Evolutionary conservation across 2,888 invertebrate species (phyloP), one percentile per base, ranked within the genome.

Genomic region (Agrilus cyanescens): DNA sequence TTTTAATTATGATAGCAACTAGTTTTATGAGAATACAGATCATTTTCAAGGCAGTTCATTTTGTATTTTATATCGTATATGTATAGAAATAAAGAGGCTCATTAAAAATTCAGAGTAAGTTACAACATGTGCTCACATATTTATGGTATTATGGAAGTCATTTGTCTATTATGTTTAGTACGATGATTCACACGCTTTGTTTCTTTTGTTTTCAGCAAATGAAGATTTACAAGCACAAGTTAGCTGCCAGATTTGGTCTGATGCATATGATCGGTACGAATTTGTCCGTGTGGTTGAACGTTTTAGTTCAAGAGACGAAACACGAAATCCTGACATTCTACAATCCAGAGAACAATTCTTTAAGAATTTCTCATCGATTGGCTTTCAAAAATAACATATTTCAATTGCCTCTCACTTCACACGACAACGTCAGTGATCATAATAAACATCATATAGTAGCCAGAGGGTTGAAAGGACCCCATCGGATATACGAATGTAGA

Each of bases 241-340:
- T 87, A 48, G 78, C 93, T 45, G 94, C 95, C 1, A 76, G 94
- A 48, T 94, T 97, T 58, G 97, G 97, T 2, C 73, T 96, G 45
- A 96, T 97, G 96, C 97, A 97, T 65, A 91, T 97, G 90, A 88
- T 97, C 44, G 96, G 95, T 16, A 95, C 96, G 10, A 97, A 97
- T 69, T 70, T 97, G 39, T 95, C 95, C 52, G 94, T 96, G 13
- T 97, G 97, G 97, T 72, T 96, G 32, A 87, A 90, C 61, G 93
- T 93, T 1, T 74, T 95, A 18, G 86, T 95, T 3, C 88, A 91
- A 66, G 95, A 96, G 69, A 94, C 94, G 0, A 89, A 94, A 63
- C 94, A 93, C 63, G 93, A 94, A 68, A 90, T 94, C 52, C 74
- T 90, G 36, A 87, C 88, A 2, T 88, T 91, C 66, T 88, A 89